Evolutionary conservation across 2,113 vertebrate genomes (phyloP).

Genomic region (Furnarius figulus): DNA sequence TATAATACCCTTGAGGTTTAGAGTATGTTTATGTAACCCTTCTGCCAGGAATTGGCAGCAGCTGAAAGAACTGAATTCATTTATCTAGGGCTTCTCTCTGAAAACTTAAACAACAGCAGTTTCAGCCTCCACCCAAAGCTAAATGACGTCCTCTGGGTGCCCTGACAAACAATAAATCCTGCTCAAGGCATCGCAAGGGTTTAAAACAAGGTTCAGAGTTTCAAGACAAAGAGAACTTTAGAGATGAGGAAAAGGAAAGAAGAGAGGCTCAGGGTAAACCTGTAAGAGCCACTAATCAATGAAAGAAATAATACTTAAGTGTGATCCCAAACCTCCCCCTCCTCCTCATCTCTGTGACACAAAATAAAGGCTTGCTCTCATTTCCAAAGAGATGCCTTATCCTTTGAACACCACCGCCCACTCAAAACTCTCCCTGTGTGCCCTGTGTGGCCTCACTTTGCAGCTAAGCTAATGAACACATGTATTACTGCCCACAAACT

Average conservation of each 20-base stretch:
- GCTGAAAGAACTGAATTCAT: constrained; percentile 59
- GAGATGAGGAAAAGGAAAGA: neutral
- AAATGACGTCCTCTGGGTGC: constrained; percentile 59
- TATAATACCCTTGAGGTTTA: constrained; percentile 59
- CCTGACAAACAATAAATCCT: constrained; percentile 50
- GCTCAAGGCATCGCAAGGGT: constrained; percentile 13
- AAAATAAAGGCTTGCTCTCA: neutral
- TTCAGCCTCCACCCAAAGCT: constrained; percentile 59
- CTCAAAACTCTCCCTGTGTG: neutral
- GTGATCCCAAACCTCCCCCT: neutral
- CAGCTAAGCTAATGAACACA: neutral
- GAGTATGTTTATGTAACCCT: constrained; percentile 63
- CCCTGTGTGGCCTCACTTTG: neutral
- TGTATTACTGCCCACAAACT: accelerated
- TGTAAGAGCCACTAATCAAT: neutral
- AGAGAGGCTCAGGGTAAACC: neutral
- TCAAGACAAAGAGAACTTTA: constrained; percentile 9
- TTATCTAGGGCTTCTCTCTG: constrained; percentile 58
- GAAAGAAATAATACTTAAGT: neutral
- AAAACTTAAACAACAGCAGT: constrained; percentile 54
- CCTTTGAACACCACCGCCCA: neutral
- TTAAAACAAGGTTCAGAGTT: constrained; percentile 19
- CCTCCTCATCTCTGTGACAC: neutral
- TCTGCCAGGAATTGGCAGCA: constrained; percentile 52
- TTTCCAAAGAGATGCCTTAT: neutral